These are phyloP conservation scores for Phycodurus eques DNA, from an alignment of 2,113 vertebrate species.

Conservation along the genomic window DNA sequence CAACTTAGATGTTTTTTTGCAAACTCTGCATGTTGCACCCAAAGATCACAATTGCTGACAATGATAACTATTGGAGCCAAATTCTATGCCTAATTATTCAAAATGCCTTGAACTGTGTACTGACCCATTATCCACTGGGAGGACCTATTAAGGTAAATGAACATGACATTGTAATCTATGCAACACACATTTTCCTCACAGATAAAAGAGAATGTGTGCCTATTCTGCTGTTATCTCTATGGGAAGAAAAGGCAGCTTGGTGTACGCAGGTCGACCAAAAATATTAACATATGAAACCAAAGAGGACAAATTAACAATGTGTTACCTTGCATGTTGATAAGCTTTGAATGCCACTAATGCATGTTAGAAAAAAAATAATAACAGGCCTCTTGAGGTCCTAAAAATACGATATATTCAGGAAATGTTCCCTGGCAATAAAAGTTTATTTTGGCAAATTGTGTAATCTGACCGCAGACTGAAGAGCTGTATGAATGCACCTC, in stretches of 20 bases:
- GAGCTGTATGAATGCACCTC: background rate
- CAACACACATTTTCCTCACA: constrained; percentile 8
- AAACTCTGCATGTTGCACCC: background rate
- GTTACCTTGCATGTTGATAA: constrained; percentile 10
- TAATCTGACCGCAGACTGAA: background rate
- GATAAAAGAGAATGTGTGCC: background rate
- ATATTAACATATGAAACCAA: background rate
- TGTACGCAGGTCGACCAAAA: constrained; percentile 17
- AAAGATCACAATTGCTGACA: background rate
- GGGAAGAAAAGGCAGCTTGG: constrained; percentile 22
- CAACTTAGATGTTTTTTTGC: background rate
- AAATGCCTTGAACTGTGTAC: no score
- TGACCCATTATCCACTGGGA: background rate
- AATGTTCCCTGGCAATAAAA: background rate
- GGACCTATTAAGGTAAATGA: constrained; percentile 1
- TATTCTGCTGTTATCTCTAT: constrained; percentile 30
- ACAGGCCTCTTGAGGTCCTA: background rate
- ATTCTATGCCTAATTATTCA: no score
- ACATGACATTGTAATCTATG: constrained; percentile 7
- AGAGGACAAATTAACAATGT: background rate
- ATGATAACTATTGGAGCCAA: background rate
- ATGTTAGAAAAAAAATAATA: background rate
- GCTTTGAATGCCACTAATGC: background rate
- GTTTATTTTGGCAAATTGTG: background rate
- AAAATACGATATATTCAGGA: background rate